phyloP scores from a whole-genome alignment of 2,797 vertebrate genomes.

The Macropus fuliginosus region DNA sequence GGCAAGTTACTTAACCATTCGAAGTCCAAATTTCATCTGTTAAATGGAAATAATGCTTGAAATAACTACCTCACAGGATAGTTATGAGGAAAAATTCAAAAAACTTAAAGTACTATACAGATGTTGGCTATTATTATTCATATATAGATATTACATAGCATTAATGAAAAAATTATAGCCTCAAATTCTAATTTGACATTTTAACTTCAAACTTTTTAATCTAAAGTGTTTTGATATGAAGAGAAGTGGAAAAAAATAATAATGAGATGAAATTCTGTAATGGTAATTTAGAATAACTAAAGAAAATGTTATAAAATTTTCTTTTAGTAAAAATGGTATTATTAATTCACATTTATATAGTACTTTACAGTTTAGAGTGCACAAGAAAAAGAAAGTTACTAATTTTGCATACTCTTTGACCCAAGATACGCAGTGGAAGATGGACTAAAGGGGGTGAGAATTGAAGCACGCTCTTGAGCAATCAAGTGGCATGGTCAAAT shows the following conservation, averaged over 20 bases:
- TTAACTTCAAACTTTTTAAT: conserved; percentile 39
- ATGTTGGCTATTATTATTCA: background rate
- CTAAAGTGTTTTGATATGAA: conserved; percentile 27
- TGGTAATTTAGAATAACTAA: conserved; percentile 55
- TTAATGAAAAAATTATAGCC: background rate
- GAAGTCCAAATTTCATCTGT: conserved; percentile 43
- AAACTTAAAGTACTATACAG: background rate
- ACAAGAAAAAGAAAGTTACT: background rate
- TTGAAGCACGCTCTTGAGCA: background rate
- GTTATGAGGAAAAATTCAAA: background rate
- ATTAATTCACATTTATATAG: background rate
- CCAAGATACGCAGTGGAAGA: background rate
- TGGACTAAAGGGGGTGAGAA: background rate
- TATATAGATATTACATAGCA: background rate
- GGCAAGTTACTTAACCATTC: conserved; percentile 28
- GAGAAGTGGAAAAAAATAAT: conserved; percentile 49
- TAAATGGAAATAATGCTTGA: background rate
- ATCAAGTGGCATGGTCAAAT: background rate
- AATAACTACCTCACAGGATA: background rate
- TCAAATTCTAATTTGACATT: conserved; percentile 33
- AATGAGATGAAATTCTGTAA: conserved; percentile 14
- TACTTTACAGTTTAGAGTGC: background rate
- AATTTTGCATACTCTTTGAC: background rate
- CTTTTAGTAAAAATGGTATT: background rate
- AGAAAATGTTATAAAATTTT: conserved; percentile 29